phyloP scores from a whole-genome alignment of 1,140 invertebrate genomes.

The Polyergus mexicanus region DNA sequence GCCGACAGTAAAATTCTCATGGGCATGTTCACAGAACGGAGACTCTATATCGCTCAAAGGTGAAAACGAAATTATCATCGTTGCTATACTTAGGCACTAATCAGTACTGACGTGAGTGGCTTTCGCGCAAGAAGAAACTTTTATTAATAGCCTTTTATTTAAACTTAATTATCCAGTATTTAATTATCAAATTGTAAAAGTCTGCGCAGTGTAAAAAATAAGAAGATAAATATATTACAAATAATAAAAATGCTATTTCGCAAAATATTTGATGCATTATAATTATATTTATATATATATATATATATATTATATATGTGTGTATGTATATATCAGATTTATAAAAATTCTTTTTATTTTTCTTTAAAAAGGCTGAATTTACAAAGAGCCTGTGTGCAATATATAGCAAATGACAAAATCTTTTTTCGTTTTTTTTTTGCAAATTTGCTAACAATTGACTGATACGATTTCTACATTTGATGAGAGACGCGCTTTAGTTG shows the following conservation, averaged over 20 bases:
- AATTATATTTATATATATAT: too few species aligned
- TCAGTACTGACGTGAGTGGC: conserved; percentile 9
- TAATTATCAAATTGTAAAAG: conserved; percentile 35
- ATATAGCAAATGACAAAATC: background rate
- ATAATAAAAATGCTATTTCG: background rate
- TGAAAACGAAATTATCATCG: conserved; percentile 56
- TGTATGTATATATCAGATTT: too few species aligned
- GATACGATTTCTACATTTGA: background rate
- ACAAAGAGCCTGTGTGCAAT: too few species aligned
- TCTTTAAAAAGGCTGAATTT: too few species aligned
- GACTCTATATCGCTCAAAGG: conserved; percentile 42
- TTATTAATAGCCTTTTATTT: conserved; percentile 22
- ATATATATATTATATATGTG: too few species aligned
- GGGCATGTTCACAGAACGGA: background rate
- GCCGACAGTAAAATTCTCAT: conserved; percentile 14
- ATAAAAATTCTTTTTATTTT: too few species aligned
- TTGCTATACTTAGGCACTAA: conserved; percentile 34
- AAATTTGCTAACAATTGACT: background rate
- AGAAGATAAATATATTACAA: background rate
- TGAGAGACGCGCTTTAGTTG: background rate
- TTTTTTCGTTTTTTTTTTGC: background rate
- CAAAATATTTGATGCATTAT: background rate
- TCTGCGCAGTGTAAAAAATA: background rate
- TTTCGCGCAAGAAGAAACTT: conserved; percentile 31
- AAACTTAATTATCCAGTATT: conserved; percentile 17